phyloP scores from a whole-genome alignment of 1,140 invertebrate genomes.

The Tenebrio molitor region DNA sequence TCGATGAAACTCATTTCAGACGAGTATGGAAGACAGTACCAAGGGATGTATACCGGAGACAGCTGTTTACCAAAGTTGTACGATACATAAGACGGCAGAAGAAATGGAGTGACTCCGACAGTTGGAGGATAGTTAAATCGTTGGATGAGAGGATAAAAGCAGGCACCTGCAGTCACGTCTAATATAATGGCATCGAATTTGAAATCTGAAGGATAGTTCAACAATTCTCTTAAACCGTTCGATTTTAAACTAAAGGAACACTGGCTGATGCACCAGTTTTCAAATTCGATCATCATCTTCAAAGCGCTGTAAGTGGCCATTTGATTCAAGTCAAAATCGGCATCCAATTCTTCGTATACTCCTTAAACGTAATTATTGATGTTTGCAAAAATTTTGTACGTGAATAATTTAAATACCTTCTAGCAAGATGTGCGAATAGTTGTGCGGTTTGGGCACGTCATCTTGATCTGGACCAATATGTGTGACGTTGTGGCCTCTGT shows the following conservation, averaged over 20 bases:
- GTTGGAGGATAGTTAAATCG: constrained; percentile 34
- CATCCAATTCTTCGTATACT: not conserved
- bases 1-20: constrained; percentile 9
- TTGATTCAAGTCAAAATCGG: not conserved
- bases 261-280: not conserved
- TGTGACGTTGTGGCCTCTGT: constrained; percentile 19
- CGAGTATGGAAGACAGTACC: constrained; percentile 6
- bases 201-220: constrained; percentile 52
- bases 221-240: constrained; percentile 22
- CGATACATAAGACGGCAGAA: constrained; percentile 17
- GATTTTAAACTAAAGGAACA: not conserved
- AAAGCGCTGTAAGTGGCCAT: not conserved
- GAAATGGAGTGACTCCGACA: constrained; percentile 22
- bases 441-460: not conserved
- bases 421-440: not conserved
- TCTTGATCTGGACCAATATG: constrained; percentile 3
- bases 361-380: not conserved
- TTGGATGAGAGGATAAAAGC: constrained; percentile 42
- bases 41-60: constrained; percentile 14
- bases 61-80: constrained; percentile 40
- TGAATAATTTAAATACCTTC: not conserved
- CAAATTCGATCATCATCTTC: not conserved
- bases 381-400: not conserved
- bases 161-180: constrained; percentile 54
- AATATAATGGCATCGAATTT: constrained; percentile 59